Evolutionary conservation across 2,797 vertebrate species (phyloP).

Genomic region (Notolabrus celidotus): DNA sequence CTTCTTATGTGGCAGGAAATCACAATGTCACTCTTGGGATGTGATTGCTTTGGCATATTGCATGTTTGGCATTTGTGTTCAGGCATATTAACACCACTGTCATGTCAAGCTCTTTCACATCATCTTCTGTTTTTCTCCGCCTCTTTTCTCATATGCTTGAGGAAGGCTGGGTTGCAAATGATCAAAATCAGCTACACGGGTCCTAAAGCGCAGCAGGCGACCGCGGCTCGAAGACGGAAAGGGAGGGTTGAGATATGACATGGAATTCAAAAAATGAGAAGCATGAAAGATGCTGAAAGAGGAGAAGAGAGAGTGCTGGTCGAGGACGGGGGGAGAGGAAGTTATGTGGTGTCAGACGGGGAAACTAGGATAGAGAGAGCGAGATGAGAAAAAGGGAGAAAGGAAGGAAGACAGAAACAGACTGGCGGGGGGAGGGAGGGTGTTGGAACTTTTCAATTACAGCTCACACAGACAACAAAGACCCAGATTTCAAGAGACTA

Average conservation of each 20-base stretch:
- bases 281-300: conserved; percentile 39
- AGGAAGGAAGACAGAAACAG: conserved; percentile 40
- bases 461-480: conserved; percentile 83
- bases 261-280: conserved; percentile 62
- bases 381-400: conserved; percentile 34
- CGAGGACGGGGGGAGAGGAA: conserved; percentile 43
- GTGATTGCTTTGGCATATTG: conserved; percentile 67
- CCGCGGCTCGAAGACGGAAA: not conserved
- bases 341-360: conserved; percentile 34
- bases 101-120: conserved; percentile 69
- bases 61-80: conserved; percentile 51
- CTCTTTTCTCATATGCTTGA: conserved; percentile 23
- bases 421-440: not conserved
- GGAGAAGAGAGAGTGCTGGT: conserved; percentile 36
- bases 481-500: conserved; percentile 81
- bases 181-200: conserved; percentile 70
- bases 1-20: conserved; percentile 36
- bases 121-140: conserved; percentile 50
- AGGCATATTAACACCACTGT: conserved; percentile 55
- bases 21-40: conserved; percentile 59
- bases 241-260: conserved; percentile 59
- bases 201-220: conserved; percentile 71
- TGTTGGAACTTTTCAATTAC: conserved; percentile 85
- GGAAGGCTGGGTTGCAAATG: conserved; percentile 58
- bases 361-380: conserved; percentile 51